Conservation (phyloP, 1,140 invertebrate genomes). For the Tetramorium parvispinum region DNA sequence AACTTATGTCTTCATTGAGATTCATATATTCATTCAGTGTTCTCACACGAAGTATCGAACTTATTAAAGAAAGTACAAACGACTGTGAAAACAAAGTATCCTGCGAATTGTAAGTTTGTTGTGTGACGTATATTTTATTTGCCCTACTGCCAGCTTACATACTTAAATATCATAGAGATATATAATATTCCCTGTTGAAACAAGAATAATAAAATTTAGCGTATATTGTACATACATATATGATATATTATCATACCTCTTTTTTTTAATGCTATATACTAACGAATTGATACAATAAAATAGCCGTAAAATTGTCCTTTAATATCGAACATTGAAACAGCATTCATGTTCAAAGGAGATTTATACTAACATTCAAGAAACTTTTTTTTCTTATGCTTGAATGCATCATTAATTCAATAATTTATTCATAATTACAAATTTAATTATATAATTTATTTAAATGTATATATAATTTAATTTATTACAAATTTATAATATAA, state of each 20-base stretch:
- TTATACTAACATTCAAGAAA: background rate
- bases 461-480: background rate
- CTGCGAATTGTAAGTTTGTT: slow-evolving; percentile 47
- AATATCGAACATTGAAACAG: background rate
- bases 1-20: slow-evolving; percentile 21
- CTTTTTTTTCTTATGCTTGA: background rate
- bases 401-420: background rate
- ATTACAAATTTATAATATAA: background rate
- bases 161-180: slow-evolving; percentile 54
- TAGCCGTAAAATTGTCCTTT: slow-evolving; percentile 21
- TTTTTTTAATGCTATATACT: background rate
- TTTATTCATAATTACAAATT: background rate
- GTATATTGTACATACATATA: background rate
- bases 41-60: slow-evolving; percentile 39
- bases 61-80: slow-evolving; percentile 60
- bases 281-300: background rate
- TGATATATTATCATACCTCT: background rate
- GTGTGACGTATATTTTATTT: slow-evolving; percentile 38
- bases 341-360: background rate
- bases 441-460: background rate
- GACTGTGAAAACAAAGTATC: slow-evolving; percentile 35
- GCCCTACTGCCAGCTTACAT: slow-evolving; percentile 56
- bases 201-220: slow-evolving; percentile 44
- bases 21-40: background rate
- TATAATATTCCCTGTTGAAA: slow-evolving; percentile 37